Conservation (phyloP, 2,888 invertebrate genomes). For the Opisthograptis luteolata region DNA sequence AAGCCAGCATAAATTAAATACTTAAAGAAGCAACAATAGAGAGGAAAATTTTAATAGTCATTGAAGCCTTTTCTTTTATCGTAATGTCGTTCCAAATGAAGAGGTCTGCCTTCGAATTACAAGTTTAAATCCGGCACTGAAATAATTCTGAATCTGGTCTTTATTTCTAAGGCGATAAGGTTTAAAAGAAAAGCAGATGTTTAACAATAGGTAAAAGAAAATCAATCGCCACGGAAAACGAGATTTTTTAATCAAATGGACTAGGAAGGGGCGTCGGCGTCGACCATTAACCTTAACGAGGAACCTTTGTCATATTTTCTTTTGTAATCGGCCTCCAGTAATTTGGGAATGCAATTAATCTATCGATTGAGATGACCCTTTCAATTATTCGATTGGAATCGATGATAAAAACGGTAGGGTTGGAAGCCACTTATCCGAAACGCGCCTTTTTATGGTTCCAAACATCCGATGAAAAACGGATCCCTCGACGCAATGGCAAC, state of each 20-base stretch:
- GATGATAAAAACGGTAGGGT: constrained; percentile 1
- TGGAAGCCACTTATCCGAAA: not conserved
- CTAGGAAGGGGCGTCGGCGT: constrained; percentile 70
- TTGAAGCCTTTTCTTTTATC: constrained; percentile 71
- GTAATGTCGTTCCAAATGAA: constrained; percentile 70
- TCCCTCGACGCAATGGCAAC: not conserved
- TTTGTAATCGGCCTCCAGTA: constrained; percentile 60
- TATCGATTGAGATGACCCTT: constrained; percentile 41
- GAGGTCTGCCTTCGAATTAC: constrained; percentile 54
- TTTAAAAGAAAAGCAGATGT: constrained; percentile 33
- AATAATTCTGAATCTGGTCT: constrained; percentile 17
- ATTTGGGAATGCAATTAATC: constrained; percentile 67
- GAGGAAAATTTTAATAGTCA: constrained; percentile 57
- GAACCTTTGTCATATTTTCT: constrained; percentile 79
- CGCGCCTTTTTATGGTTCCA: not conserved
- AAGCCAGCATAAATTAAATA: constrained; percentile 32
- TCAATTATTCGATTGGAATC: constrained; percentile 34
- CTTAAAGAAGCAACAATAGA: constrained; percentile 41
- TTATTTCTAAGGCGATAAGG: constrained; percentile 40
- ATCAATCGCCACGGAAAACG: constrained; percentile 73
- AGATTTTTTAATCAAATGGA: constrained; percentile 78
- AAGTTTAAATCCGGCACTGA: constrained; percentile 33
- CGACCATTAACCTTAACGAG: constrained; percentile 77
- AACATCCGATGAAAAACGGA: not conserved
- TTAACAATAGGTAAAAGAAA: constrained; percentile 60